phyloP scores from a whole-genome alignment of 2,888 invertebrate genomes.

The Ceramica pisi region DNA sequence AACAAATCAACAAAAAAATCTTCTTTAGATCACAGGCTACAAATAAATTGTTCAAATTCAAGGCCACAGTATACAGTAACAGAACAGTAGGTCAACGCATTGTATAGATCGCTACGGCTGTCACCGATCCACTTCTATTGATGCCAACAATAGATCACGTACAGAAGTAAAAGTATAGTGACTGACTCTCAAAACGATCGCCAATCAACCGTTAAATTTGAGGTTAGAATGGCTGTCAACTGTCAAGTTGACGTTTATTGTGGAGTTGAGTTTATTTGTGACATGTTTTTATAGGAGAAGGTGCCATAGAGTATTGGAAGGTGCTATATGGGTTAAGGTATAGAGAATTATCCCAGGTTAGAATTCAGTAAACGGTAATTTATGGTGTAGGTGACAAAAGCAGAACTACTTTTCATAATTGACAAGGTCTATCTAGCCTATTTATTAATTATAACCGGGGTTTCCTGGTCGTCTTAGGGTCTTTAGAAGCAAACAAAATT shows the following conservation, averaged over 20 bases:
- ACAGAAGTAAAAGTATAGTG: constrained; percentile 31
- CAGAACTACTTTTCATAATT: too few species aligned
- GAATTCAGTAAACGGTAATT: neutral
- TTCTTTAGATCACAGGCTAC: neutral
- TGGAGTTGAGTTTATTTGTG: constrained; percentile 9
- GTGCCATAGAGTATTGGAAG: too few species aligned
- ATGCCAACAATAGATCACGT: constrained; percentile 48
- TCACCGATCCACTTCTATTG: constrained; percentile 48
- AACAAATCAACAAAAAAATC: too few species aligned
- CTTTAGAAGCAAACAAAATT: neutral
- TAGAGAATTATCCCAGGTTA: neutral
- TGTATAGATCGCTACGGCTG: constrained; percentile 39
- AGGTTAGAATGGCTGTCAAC: constrained; percentile 7
- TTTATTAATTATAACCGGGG: neutral
- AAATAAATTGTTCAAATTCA: constrained; percentile 34
- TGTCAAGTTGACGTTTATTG: constrained; percentile 21
- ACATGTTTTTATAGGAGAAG: neutral
- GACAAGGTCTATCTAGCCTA: neutral
- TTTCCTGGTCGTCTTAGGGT: too few species aligned
- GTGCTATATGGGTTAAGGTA: neutral
- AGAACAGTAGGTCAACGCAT: constrained; percentile 52
- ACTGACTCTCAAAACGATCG: constrained; percentile 20
- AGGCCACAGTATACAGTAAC: constrained; percentile 39
- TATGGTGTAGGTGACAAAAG: too few species aligned
- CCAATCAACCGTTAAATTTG: constrained; percentile 46